Percentiles rank a stretch among this genome's conserved stretches.
These are phyloP conservation scores for Delphinus delphis DNA, from an alignment of 2,113 vertebrate genomes.

Conservation along the genomic window DNA sequence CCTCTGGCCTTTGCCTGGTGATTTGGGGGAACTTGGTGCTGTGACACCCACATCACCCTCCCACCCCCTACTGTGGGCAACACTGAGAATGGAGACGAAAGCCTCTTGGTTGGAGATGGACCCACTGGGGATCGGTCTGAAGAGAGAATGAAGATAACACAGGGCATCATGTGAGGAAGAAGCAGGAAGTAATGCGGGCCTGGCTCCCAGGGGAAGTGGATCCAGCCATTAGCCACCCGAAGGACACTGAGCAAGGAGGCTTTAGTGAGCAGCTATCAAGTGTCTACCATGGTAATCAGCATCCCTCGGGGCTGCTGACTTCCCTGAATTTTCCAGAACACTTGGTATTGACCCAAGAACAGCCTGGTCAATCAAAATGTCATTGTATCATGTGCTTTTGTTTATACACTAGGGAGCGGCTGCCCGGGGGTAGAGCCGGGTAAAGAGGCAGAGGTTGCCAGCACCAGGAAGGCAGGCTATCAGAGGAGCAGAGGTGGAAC, in stretches of 20 bases:
- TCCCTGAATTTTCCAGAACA: background rate
- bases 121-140: no score
- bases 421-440: background rate
- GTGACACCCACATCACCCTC: fast-evolving
- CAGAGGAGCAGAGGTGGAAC: background rate
- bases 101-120: background rate
- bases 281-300: fast-evolving
- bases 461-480: background rate
- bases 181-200: fast-evolving
- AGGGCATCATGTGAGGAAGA: background rate
- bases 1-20: background rate
- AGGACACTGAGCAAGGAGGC: background rate
- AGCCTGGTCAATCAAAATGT: background rate
- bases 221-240: background rate
- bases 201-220: background rate
- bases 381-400: background rate
- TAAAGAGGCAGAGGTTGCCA: background rate
- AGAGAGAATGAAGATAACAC: background rate
- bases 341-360: background rate
- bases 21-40: background rate
- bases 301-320: background rate
- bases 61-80: background rate
- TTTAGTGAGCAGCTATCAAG: background rate
- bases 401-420: background rate
- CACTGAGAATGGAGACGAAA: background rate